These are phyloP conservation scores for Machimus rusticus DNA, from an alignment of 2,888 invertebrate species.

Conservation along the genomic window DNA sequence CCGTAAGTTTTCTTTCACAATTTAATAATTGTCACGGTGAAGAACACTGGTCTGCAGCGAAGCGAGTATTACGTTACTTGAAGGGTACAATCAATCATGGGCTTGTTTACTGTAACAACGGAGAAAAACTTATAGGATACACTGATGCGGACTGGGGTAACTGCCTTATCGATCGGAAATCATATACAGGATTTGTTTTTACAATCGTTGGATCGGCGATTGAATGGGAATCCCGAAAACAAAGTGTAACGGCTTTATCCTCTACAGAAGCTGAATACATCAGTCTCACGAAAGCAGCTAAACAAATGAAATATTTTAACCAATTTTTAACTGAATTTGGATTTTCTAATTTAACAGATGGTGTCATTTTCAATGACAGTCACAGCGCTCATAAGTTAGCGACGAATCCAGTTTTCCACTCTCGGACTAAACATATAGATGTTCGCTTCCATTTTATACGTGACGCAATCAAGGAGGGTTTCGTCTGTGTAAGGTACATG, in stretches of 20 bases:
- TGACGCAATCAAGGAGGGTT: not conserved
- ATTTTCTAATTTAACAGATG: not conserved
- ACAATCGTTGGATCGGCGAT: not conserved
- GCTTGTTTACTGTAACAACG: not conserved
- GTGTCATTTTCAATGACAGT: not conserved
- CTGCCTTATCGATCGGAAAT: not conserved
- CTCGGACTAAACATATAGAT: not conserved
- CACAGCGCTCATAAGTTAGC: not conserved
- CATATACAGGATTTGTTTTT: not conserved
- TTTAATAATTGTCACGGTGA: conserved; percentile 46
- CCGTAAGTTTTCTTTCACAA: conserved; percentile 48
- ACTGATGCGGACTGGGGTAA: conserved; percentile 13
- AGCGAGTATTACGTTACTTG: not conserved
- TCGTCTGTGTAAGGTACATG: not conserved
- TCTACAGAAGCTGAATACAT: conserved; percentile 9
- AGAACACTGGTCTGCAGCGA: not conserved
- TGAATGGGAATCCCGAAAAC: not conserved
- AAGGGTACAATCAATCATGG: not conserved
- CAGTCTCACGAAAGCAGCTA: not conserved
- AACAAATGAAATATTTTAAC: not conserved
- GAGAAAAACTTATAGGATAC: not conserved
- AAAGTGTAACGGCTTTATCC: not conserved
- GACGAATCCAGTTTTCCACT: not conserved
- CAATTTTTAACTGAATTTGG: not conserved
- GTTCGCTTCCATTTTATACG: not conserved